These are phyloP conservation scores for Diplogasteroides magnus DNA, from an alignment of 1,140 invertebrate species.

Conservation along the genomic window DNA sequence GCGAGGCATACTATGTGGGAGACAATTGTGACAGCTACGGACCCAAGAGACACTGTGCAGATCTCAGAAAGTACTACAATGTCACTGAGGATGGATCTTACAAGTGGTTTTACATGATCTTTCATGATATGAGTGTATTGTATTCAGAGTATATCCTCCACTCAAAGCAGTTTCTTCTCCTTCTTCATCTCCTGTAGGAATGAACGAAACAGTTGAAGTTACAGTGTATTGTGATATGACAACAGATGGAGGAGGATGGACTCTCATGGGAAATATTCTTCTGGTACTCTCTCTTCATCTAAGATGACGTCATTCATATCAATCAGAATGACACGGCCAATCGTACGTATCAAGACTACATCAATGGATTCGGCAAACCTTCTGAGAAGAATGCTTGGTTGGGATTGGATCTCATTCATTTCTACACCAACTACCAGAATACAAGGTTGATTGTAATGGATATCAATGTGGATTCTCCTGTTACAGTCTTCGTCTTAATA, in stretches of 20 bases:
- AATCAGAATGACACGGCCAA: not conserved
- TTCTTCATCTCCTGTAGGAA: not conserved
- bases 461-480: no score
- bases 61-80: conserved; percentile 24
- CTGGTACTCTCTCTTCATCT: not conserved
- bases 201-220: not conserved
- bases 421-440: conserved; percentile 15
- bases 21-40: conserved; percentile 22
- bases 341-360: conserved; percentile 7
- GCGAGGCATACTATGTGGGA: conserved; percentile 21
- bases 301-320: not conserved
- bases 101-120: not conserved
- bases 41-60: conserved; percentile 33
- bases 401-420: conserved; percentile 25
- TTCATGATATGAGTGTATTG: not conserved
- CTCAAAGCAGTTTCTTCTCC: not conserved
- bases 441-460: no score
- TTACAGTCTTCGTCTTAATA: conserved; percentile 23
- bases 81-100: conserved; percentile 15
- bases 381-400: conserved; percentile 16
- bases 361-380: conserved; percentile 21
- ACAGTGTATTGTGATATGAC: conserved; percentile 48
- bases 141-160: not conserved
- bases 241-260: conserved; percentile 53
- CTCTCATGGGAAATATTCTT: conserved; percentile 40